Conservation (phyloP, 2,797 vertebrate genomes). For the Hyperoplus immaculatus region DNA sequence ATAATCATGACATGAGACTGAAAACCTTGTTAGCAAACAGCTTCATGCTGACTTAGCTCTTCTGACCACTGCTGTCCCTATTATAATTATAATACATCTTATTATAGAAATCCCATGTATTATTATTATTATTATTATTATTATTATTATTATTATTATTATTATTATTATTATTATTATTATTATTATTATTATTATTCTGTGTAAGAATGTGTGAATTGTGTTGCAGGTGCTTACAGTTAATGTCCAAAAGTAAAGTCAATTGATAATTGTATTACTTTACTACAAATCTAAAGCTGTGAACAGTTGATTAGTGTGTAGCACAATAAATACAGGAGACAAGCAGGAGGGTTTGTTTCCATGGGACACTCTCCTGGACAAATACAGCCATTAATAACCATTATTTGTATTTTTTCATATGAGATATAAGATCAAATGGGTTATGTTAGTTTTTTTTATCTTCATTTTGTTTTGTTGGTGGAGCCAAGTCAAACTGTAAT, state of each 20-base stretch:
- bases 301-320: background rate
- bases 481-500: background rate
- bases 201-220: background rate
- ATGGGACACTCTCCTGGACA: background rate
- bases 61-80: background rate
- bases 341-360: background rate
- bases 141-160: no score
- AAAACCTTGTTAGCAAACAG: slow-evolving; percentile 13
- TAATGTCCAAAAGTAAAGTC: background rate
- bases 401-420: slow-evolving; percentile 14
- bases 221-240: background rate
- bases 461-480: background rate
- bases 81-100: background rate
- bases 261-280: background rate
- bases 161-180: no score
- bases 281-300: background rate
- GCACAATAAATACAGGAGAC: background rate
- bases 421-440: background rate
- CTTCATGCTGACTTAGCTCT: background rate
- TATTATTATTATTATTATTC: no score
- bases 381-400: background rate
- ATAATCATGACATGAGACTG: slow-evolving; percentile 28
- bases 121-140: no score
- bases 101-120: no score
- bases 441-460: background rate